These are phyloP conservation scores for Lepidothrix coronata DNA, from an alignment of 2,113 vertebrate genomes.

Conservation along the genomic window DNA sequence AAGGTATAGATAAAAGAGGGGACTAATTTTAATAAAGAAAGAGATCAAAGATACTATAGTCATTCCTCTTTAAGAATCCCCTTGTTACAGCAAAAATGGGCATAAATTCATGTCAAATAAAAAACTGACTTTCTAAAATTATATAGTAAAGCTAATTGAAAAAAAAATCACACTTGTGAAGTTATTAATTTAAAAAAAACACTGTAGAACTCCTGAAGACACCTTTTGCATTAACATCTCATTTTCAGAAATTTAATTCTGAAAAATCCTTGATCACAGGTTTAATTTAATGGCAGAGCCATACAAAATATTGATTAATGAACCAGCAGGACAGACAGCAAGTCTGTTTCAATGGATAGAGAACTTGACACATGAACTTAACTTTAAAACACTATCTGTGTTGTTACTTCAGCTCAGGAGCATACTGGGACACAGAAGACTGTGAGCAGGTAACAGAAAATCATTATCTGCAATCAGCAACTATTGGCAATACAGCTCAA, in stretches of 20 bases:
- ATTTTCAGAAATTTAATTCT: background rate
- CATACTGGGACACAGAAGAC: background rate
- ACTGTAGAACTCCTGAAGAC: background rate
- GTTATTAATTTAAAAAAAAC: background rate
- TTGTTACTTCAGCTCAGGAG: background rate
- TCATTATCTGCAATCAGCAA: background rate
- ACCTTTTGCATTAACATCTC: background rate
- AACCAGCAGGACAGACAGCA: background rate
- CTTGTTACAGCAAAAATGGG: background rate
- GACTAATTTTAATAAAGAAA: too few relatives aligned
- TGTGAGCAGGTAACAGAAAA: background rate
- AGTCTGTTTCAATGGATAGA: background rate
- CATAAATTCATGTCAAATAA: background rate
- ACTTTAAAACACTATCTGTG: background rate
- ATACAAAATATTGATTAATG: background rate
- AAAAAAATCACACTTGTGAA: background rate
- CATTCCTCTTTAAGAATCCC: background rate
- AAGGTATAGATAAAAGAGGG: background rate
- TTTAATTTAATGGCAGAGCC: background rate
- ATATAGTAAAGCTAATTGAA: background rate
- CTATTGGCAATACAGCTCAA: background rate
- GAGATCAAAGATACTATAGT: background rate
- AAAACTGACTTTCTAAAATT: background rate
- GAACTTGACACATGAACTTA: background rate
- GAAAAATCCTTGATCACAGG: background rate